Percentiles rank a stretch among this genome's conserved stretches.
phyloP scores from a whole-genome alignment of 1,140 invertebrate species.

The Drosophila rhopaloa region DNA sequence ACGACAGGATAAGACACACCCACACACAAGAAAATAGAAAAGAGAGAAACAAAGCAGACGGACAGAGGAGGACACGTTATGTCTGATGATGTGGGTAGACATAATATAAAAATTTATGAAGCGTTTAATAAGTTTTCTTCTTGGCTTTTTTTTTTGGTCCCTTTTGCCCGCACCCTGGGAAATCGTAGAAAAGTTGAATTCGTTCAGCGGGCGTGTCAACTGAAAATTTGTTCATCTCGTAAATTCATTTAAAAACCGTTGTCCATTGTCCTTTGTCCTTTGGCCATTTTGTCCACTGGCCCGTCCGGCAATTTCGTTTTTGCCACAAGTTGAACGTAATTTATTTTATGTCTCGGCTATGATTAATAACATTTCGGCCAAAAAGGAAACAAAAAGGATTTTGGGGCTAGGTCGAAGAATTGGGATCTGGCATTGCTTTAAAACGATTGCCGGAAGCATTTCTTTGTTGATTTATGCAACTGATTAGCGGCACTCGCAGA shows the following conservation, averaged over 20 bases:
- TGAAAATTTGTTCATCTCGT: slow-evolving; percentile 80
- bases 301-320: slow-evolving; percentile 60
- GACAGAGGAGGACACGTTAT: slow-evolving; percentile 65
- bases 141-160: slow-evolving; percentile 22
- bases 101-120: slow-evolving; percentile 84
- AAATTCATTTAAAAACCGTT: slow-evolving; percentile 76
- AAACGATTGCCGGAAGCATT: slow-evolving; percentile 58
- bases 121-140: slow-evolving; percentile 83
- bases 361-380: slow-evolving; percentile 68
- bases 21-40: slow-evolving; percentile 19
- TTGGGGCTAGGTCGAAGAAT: slow-evolving; percentile 60
- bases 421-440: slow-evolving; percentile 53
- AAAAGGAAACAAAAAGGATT: slow-evolving; percentile 47
- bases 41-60: slow-evolving; percentile 24
- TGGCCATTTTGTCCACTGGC: slow-evolving; percentile 34
- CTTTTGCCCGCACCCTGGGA: slow-evolving; percentile 19
- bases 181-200: slow-evolving; percentile 65
- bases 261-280: slow-evolving; percentile 33
- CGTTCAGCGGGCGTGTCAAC: slow-evolving; percentile 67
- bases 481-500: slow-evolving; percentile 68
- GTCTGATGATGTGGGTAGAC: slow-evolving; percentile 82
- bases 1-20: slow-evolving; percentile 69
- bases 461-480: slow-evolving; percentile 77
- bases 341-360: slow-evolving; percentile 80
- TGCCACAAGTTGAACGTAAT: slow-evolving; percentile 76